Conservation (phyloP, 1,140 invertebrate species). For the Cryptotermes secundus region DNA sequence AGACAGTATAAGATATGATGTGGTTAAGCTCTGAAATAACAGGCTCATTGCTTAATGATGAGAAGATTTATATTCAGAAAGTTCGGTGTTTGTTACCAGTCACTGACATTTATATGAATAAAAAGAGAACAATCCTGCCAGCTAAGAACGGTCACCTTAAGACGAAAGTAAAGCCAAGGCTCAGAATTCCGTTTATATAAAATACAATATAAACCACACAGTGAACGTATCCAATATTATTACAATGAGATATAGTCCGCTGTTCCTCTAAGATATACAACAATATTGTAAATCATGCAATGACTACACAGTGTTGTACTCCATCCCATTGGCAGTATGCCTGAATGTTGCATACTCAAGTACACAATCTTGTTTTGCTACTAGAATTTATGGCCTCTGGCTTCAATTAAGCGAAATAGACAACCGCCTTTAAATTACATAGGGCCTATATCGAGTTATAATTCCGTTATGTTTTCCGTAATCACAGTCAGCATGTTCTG, state of each 20-base stretch:
- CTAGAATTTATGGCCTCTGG: not conserved
- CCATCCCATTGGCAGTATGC: not conserved
- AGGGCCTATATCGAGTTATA: not conserved
- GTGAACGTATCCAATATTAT: not conserved
- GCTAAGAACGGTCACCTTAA: too few relatives aligned
- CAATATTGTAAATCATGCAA: not conserved
- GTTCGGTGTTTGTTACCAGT: too few relatives aligned
- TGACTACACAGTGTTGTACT: not conserved
- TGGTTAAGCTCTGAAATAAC: too few relatives aligned
- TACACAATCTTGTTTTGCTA: not conserved
- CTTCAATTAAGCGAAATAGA: not conserved
- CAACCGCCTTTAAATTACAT: not conserved
- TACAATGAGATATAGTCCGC: not conserved
- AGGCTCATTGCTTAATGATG: too few relatives aligned
- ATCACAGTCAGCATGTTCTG: not conserved
- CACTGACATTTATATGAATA: too few relatives aligned
- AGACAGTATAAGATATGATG: too few relatives aligned
- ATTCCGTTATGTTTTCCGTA: not conserved
- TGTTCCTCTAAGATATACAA: too few relatives aligned
- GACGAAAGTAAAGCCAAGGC: too few relatives aligned
- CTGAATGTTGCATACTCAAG: not conserved
- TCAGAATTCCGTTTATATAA: too few relatives aligned
- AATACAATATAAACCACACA: too few relatives aligned
- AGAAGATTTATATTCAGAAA: too few relatives aligned
- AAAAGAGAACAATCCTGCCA: too few relatives aligned